Evolutionary conservation across 2,113 vertebrate species (phyloP).

Genomic region (Seriola aureovittata): DNA sequence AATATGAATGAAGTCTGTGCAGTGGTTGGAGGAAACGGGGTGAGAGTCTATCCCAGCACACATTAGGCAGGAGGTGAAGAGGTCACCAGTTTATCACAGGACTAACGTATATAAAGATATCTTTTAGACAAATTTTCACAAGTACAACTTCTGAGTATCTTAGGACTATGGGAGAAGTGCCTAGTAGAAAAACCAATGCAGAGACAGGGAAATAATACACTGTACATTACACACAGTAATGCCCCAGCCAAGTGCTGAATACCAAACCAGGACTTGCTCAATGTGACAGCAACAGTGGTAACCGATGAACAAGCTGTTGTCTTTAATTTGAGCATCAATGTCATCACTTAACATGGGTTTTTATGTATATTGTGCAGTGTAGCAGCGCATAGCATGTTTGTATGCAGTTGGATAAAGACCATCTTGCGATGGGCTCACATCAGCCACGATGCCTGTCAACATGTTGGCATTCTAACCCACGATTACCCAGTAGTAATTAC

Average conservation of each 20-base stretch:
- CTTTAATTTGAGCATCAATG: neutral
- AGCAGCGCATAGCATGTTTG: neutral
- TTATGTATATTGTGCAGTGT: neutral
- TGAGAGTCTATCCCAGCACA: too few species aligned
- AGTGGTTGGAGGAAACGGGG: neutral
- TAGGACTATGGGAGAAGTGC: too few species aligned
- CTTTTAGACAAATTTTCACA: too few species aligned
- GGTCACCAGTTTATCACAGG: too few species aligned
- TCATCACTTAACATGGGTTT: neutral
- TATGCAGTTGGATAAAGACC: neutral
- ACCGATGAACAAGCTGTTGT: neutral
- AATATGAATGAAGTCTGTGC: conserved; percentile 23
- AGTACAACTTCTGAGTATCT: too few species aligned
- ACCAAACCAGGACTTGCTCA: neutral
- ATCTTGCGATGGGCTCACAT: too few species aligned
- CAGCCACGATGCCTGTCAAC: too few species aligned
- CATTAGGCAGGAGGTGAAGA: too few species aligned
- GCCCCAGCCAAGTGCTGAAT: too few species aligned
- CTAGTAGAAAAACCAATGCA: neutral
- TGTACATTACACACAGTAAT: neutral
- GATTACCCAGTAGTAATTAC: too few species aligned
- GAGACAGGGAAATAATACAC: neutral
- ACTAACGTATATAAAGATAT: too few species aligned
- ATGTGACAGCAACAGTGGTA: neutral
- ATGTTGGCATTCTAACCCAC: too few species aligned